phyloP scores from a whole-genome alignment of 1,140 invertebrate genomes.

The Elysia chlorotica region DNA sequence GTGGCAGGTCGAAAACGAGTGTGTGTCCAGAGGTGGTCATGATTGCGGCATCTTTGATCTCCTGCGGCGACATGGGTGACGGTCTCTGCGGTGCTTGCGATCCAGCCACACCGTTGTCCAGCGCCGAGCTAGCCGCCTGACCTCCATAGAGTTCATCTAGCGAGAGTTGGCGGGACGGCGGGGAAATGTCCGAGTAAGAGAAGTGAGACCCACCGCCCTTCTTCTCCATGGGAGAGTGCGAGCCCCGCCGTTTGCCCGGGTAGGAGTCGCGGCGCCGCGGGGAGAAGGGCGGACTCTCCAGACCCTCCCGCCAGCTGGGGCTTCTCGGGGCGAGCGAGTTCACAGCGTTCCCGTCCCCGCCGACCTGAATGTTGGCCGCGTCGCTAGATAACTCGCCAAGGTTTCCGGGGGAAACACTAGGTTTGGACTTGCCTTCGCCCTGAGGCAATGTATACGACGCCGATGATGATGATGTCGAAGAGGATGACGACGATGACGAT shows the following conservation, averaged over 20 bases:
- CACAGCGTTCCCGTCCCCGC: constrained; percentile 21
- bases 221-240: constrained; percentile 48
- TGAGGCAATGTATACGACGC: no score
- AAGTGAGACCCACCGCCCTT: constrained; percentile 44
- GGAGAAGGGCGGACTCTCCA: constrained; percentile 56
- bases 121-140: neutral
- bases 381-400: no score
- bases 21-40: constrained; percentile 34
- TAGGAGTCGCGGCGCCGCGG: constrained; percentile 50
- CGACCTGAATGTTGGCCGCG: no score
- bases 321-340: constrained; percentile 48
- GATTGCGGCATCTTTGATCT: constrained; percentile 36
- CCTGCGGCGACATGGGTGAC: constrained; percentile 46
- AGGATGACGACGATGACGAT: neutral
- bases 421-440: no score
- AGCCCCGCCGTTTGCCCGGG: constrained; percentile 48
- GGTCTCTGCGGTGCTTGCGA: constrained; percentile 34
- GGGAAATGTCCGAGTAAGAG: constrained; percentile 49
- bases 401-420: no score
- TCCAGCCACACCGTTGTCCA: constrained; percentile 27
- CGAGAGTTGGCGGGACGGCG: constrained; percentile 43
- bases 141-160: constrained; percentile 40
- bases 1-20: constrained; percentile 27
- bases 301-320: constrained; percentile 54
- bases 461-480: neutral